phyloP scores from a whole-genome alignment of 2,797 vertebrate genomes.

The Xyrichtys novacula region DNA sequence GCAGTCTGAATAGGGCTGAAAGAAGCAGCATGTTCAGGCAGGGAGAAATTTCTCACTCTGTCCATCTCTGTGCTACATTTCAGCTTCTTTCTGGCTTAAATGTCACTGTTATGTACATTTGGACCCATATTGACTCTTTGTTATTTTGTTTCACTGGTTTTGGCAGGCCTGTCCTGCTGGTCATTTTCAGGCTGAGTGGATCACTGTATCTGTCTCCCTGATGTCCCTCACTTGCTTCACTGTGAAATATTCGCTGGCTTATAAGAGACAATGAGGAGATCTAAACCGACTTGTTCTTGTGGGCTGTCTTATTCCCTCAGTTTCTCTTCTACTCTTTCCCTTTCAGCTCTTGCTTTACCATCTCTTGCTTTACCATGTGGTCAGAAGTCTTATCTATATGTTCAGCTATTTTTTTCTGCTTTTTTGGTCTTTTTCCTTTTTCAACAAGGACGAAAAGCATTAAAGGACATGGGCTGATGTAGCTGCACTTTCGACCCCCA shows the following conservation, averaged over 20 bases:
- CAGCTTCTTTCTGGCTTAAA: conserved; percentile 26
- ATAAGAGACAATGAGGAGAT: conserved; percentile 32
- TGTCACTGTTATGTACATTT: conserved; percentile 44
- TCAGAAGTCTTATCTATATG: conserved; percentile 2
- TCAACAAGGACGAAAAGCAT: conserved; percentile 25
- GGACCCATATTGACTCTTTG: conserved; percentile 42
- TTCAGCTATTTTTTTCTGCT: conserved; percentile 10
- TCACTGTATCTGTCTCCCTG: conserved; percentile 50
- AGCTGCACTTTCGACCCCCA: background rate
- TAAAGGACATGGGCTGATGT: conserved; percentile 1
- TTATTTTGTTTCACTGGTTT: conserved; percentile 50
- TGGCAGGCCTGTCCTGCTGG: conserved; percentile 55
- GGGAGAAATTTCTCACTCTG: conserved; percentile 1
- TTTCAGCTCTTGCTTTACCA: conserved; percentile 23
- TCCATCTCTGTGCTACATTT: conserved; percentile 14
- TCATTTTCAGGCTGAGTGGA: conserved; percentile 61
- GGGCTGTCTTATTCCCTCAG: conserved; percentile 47
- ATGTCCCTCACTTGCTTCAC: conserved; percentile 45
- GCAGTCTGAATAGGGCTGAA: background rate
- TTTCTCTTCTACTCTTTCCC: conserved; percentile 28
- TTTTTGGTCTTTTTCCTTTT: conserved; percentile 28
- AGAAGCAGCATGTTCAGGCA: background rate
- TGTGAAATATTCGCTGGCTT: conserved; percentile 43
- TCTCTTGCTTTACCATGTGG: conserved; percentile 27
- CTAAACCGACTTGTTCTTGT: conserved; percentile 55